These are phyloP conservation scores for Rapana venosa DNA, from an alignment of 2,888 invertebrate genomes.

Conservation along the genomic window DNA sequence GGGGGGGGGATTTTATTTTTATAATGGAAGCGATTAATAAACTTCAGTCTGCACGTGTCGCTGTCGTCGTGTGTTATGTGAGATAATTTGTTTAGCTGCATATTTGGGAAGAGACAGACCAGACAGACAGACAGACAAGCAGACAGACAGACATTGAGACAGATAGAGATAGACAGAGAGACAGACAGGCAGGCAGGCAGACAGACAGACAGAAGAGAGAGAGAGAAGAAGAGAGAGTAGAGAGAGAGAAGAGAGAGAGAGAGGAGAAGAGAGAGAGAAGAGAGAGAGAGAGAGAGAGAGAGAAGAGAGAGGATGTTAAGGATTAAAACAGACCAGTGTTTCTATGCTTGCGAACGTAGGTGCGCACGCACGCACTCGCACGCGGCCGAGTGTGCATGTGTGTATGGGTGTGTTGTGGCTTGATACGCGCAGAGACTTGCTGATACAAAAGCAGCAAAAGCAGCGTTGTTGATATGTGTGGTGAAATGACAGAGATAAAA, in stretches of 20 bases:
- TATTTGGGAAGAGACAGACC: not conserved
- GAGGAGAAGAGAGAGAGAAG: not conserved
- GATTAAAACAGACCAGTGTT: too few species aligned
- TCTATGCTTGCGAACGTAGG: too few species aligned
- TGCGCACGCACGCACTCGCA: too few species aligned
- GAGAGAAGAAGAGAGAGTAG: not conserved
- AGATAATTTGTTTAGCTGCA: too few species aligned
- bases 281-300: not conserved
- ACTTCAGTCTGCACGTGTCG: too few species aligned
- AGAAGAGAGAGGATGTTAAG: not conserved
- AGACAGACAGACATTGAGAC: not conserved
- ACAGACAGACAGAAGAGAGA: not conserved
- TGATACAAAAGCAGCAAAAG: too few species aligned
- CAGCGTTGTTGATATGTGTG: too few species aligned
- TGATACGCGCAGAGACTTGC: too few species aligned
- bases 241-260: not conserved
- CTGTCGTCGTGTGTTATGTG: too few species aligned
- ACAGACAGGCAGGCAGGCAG: not conserved
- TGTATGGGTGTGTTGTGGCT: too few species aligned
- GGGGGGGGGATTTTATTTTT: not conserved
- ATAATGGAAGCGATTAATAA: not conserved
- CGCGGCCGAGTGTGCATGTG: too few species aligned
- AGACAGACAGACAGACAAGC: not conserved
- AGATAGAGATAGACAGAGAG: not conserved
- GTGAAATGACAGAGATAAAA: too few species aligned